Evolutionary conservation across 2,113 vertebrate species (phyloP).

Genomic region (Caloenas nicobarica): DNA sequence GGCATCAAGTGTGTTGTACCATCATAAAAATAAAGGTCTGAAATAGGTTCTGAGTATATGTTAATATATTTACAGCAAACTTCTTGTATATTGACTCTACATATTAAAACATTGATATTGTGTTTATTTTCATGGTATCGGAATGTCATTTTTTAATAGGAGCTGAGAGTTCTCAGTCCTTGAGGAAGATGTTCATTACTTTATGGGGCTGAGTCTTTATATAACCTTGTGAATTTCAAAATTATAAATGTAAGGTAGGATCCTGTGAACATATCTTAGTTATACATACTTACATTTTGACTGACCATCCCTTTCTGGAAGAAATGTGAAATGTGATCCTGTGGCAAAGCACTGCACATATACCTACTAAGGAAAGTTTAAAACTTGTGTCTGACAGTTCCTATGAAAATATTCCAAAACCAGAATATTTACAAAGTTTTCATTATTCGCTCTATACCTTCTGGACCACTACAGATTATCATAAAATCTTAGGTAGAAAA

Average conservation of each 20-base stretch:
- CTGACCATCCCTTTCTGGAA: background rate
- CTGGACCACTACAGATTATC: background rate
- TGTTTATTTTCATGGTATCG: background rate
- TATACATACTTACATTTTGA: background rate
- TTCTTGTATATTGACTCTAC: background rate
- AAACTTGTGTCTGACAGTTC: accelerated
- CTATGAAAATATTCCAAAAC: background rate
- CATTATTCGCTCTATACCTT: background rate
- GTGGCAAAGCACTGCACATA: background rate
- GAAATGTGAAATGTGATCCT: background rate
- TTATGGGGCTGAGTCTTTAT: background rate
- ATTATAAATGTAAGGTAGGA: background rate
- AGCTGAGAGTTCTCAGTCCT: background rate
- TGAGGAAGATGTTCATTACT: background rate
- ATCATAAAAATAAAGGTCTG: background rate
- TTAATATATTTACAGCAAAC: background rate
- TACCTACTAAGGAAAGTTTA: background rate
- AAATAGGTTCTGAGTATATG: background rate
- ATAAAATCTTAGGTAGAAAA: background rate
- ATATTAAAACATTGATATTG: background rate
- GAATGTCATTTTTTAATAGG: background rate
- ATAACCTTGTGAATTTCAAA: background rate
- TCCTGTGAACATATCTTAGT: background rate
- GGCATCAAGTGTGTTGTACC: background rate
- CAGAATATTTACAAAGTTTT: background rate